Evolutionary conservation across 1,140 invertebrate species (phyloP).

Genomic region (Eumeta japonica): DNA sequence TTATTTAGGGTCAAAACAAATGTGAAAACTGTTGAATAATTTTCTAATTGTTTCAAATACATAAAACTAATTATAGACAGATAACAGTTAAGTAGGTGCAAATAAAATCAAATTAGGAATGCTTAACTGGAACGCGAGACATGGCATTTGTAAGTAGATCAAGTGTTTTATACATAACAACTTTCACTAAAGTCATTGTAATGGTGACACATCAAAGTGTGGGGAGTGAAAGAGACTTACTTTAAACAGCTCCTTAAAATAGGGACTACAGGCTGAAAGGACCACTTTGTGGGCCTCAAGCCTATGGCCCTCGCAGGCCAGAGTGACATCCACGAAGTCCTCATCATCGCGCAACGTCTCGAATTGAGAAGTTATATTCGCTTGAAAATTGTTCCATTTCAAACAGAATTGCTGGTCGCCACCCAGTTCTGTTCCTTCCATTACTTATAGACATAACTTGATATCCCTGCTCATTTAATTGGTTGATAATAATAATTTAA

Average conservation of each 20-base stretch:
- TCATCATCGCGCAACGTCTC: conserved; percentile 76
- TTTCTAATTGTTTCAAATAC: no score
- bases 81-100: conserved; percentile 55
- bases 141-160: conserved; percentile 59
- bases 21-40: no score
- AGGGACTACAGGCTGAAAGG: conserved; percentile 76
- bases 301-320: conserved; percentile 75
- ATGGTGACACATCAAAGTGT: conserved; percentile 58
- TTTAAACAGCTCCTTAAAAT: conserved; percentile 81
- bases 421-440: conserved; percentile 61
- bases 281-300: conserved; percentile 79
- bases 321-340: conserved; percentile 81
- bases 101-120: conserved; percentile 57
- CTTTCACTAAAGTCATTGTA: conserved; percentile 58
- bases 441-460: conserved; percentile 60
- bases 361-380: conserved; percentile 81
- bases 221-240: conserved; percentile 61
- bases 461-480: conserved; percentile 58
- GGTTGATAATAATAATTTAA: conserved; percentile 57
- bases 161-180: conserved; percentile 59
- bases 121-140: conserved; percentile 57
- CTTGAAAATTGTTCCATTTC: conserved; percentile 91
- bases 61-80: no score
- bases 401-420: conserved; percentile 85
- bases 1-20: no score